Conservation (phyloP, 1,140 invertebrate genomes). For the Drosophila tristis region DNA sequence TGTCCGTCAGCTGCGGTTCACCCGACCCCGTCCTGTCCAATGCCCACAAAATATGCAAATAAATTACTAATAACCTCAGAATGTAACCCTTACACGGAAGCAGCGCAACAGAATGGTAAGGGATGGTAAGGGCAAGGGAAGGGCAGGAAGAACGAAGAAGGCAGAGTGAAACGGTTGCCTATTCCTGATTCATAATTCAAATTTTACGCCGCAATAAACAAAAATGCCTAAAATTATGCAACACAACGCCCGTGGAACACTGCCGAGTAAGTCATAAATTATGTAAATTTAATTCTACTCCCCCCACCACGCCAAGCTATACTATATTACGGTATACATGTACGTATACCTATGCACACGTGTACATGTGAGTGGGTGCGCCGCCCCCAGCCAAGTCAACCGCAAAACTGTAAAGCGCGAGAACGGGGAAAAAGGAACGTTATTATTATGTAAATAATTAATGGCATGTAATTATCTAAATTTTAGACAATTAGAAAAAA, state of each 20-base stretch:
- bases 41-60: conserved; percentile 72
- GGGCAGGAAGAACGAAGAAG: conserved; percentile 1
- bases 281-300: conserved; percentile 82
- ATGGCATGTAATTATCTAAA: conserved; percentile 82
- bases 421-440: conserved; percentile 12
- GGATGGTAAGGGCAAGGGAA: background rate
- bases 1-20: conserved; percentile 58
- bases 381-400: conserved; percentile 52
- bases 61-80: conserved; percentile 80
- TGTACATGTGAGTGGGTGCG: conserved; percentile 31
- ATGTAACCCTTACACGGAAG: conserved; percentile 77
- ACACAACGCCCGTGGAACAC: conserved; percentile 73
- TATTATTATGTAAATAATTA: conserved; percentile 82
- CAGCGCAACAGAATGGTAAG: background rate
- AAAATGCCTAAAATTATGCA: conserved; percentile 82
- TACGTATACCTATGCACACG: conserved; percentile 29
- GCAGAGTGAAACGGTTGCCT: conserved; percentile 21
- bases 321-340: conserved; percentile 11
- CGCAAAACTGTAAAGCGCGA: conserved; percentile 69
- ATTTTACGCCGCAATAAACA: conserved; percentile 82
- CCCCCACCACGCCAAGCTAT: conserved; percentile 10
- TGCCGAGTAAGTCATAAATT: conserved; percentile 83
- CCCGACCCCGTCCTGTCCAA: conserved; percentile 18
- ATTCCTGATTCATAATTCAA: conserved; percentile 78
- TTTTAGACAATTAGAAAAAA: conserved; percentile 82